Evolutionary conservation across 2,888 invertebrate genomes (phyloP).

Genomic region (Encarsia formosa): DNA sequence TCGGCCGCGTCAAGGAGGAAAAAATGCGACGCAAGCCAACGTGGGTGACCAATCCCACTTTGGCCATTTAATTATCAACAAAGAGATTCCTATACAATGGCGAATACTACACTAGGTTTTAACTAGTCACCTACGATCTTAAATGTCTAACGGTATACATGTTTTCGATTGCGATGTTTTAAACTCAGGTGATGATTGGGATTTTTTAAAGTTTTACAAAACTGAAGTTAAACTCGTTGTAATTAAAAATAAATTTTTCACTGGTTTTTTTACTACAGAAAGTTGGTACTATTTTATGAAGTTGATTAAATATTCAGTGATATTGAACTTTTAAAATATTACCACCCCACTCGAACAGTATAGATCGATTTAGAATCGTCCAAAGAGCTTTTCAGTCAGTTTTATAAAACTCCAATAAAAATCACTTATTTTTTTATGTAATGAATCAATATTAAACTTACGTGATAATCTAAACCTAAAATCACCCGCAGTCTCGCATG

Average conservation of each 20-base stretch:
- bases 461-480: slow-evolving; percentile 7
- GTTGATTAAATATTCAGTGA: too few species aligned
- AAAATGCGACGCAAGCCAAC: slow-evolving; percentile 10
- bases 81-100: slow-evolving; percentile 50
- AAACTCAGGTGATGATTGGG: slow-evolving; percentile 37
- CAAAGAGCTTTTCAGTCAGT: neutral
- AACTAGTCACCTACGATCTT: slow-evolving; percentile 47
- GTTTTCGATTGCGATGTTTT: slow-evolving; percentile 44
- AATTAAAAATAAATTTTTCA: too few species aligned
- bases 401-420: slow-evolving; percentile 13
- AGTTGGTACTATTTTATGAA: too few species aligned
- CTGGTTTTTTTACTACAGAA: too few species aligned
- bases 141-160: slow-evolving; percentile 50
- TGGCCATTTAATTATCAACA: slow-evolving; percentile 42
- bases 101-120: slow-evolving; percentile 39
- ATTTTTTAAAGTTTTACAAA: slow-evolving; percentile 11
- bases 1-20: slow-evolving; percentile 26
- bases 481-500: slow-evolving; percentile 26
- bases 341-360: too few species aligned
- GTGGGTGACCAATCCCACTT: slow-evolving; percentile 33
- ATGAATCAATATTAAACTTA: too few species aligned
- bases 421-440: too few species aligned
- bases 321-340: too few species aligned
- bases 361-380: slow-evolving; percentile 13
- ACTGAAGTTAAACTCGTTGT: neutral